These are phyloP conservation scores for Heliconius nattereri DNA, from an alignment of 1,140 invertebrate species.

Conservation along the genomic window DNA sequence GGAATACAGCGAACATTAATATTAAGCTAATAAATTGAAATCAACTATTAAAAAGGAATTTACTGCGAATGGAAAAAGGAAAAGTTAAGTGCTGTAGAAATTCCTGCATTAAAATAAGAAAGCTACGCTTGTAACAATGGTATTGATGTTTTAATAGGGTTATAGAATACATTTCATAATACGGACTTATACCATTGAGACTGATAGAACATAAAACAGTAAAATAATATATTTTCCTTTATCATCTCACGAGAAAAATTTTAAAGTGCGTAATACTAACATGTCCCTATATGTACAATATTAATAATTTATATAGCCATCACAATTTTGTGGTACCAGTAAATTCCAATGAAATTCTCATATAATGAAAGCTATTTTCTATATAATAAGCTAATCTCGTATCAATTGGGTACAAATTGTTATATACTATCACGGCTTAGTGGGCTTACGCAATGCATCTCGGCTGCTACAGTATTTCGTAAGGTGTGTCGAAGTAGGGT, in stretches of 20 bases:
- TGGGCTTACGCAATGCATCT: constrained; percentile 26
- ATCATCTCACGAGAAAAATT: not conserved
- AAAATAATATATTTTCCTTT: too few species aligned
- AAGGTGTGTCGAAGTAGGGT: constrained; percentile 41
- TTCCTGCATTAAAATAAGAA: not conserved
- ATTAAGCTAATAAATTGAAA: too few species aligned
- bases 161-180: not conserved
- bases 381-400: not conserved
- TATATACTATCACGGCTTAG: constrained; percentile 21
- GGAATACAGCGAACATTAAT: too few species aligned
- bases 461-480: constrained; percentile 25
- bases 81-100: not conserved
- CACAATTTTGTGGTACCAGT: not conserved
- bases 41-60: too few species aligned
- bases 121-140: not conserved
- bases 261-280: not conserved
- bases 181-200: too few species aligned
- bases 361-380: not conserved
- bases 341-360: too few species aligned
- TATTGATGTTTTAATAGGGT: not conserved
- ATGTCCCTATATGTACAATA: not conserved
- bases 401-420: constrained; percentile 4
- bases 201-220: too few species aligned
- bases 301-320: not conserved
- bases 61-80: too few species aligned